These are phyloP conservation scores for Sicus ferrugineus DNA, from an alignment of 2,888 invertebrate species.

Conservation along the genomic window DNA sequence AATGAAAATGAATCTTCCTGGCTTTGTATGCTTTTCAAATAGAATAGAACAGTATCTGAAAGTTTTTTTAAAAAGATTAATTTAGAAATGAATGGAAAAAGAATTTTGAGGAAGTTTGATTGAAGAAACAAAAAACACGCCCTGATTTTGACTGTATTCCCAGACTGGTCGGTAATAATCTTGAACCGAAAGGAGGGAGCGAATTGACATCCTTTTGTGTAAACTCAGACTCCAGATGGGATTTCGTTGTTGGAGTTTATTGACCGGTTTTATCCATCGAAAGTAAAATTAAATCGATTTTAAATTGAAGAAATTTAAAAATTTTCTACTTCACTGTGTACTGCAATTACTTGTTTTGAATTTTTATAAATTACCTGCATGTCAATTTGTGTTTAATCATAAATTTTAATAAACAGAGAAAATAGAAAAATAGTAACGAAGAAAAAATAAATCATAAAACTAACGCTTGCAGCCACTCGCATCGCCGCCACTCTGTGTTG, in stretches of 20 bases:
- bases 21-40: conserved; percentile 12
- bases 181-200: not conserved
- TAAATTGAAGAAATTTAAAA: not conserved
- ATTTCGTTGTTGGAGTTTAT: not conserved
- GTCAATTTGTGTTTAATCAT: not conserved
- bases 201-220: not conserved
- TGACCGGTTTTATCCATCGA: not conserved
- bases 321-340: not conserved
- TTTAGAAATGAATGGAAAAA: too few relatives aligned
- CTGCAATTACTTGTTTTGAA: not conserved
- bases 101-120: not conserved
- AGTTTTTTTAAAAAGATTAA: not conserved
- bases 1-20: conserved; percentile 13
- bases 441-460: not conserved
- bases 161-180: not conserved
- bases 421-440: not conserved
- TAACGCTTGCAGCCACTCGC: conserved; percentile 24
- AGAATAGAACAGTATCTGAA: not conserved
- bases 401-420: not conserved
- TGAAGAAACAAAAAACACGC: conserved; percentile 14
- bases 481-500: not conserved
- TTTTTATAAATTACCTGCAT: conserved; percentile 21
- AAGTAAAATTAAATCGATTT: too few relatives aligned
- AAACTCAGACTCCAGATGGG: not conserved
- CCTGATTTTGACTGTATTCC: conserved; percentile 24